Evolutionary conservation across 2,113 vertebrate species (phyloP).

Genomic region (Xenopus laevis): DNA sequence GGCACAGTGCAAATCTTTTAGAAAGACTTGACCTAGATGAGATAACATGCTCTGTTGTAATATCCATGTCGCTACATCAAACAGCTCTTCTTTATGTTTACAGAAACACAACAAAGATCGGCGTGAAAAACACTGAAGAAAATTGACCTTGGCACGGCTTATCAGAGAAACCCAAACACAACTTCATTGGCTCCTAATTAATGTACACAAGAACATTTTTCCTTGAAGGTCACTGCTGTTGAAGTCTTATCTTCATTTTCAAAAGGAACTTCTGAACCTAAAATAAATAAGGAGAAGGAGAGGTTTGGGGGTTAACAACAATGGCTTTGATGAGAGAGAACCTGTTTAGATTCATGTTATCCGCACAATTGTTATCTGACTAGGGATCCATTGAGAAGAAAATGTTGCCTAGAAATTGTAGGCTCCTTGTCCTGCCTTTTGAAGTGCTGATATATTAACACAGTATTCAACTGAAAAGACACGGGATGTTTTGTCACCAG

Average conservation of each 20-base stretch:
- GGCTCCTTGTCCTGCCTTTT: too few species aligned
- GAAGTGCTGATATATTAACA: too few species aligned
- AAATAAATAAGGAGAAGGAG: not conserved
- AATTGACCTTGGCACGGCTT: slow-evolving; percentile 26
- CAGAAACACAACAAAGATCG: not conserved
- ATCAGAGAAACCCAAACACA: slow-evolving; percentile 24
- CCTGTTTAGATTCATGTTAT: not conserved
- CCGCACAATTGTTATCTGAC: not conserved
- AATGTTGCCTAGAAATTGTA: too few species aligned
- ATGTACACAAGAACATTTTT: slow-evolving; percentile 3
- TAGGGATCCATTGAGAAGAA: not conserved
- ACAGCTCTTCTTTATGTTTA: slow-evolving; percentile 16
- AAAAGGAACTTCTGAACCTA: slow-evolving; percentile 2
- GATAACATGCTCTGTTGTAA: not conserved
- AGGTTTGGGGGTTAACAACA: not conserved
- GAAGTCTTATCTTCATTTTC: slow-evolving; percentile 15
- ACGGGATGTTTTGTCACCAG: too few species aligned
- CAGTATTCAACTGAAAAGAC: too few species aligned
- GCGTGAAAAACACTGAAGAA: not conserved
- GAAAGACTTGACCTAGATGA: not conserved
- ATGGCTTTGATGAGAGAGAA: not conserved
- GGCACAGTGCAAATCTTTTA: not conserved
- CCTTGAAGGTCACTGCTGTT: slow-evolving; percentile 12
- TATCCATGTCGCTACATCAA: slow-evolving; percentile 1
- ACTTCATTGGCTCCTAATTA: slow-evolving; percentile 16